Conservation (phyloP, 2,888 invertebrate species). For the Eupithecia insigniata region DNA sequence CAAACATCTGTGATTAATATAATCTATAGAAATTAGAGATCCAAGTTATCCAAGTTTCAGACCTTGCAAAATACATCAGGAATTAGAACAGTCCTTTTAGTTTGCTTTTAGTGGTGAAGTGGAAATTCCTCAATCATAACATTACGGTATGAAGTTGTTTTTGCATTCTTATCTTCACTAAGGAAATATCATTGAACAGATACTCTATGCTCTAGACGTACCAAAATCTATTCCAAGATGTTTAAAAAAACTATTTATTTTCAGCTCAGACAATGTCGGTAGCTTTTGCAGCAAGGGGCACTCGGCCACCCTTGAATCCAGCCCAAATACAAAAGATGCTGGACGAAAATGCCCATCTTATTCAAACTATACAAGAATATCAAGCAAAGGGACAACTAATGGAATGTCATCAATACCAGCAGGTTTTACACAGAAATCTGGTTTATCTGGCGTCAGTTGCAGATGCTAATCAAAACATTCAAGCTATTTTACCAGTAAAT, state of each 20-base stretch:
- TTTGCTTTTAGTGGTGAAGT: background rate
- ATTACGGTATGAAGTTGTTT: background rate
- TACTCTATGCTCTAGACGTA: background rate
- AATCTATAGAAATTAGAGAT: too few relatives aligned
- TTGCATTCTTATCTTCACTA: background rate
- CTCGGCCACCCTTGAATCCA: constrained; percentile 90
- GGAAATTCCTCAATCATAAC: background rate
- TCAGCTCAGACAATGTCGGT: constrained; percentile 84
- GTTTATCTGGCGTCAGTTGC: constrained; percentile 98
- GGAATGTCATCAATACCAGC: constrained; percentile 97
- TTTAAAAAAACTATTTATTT: background rate
- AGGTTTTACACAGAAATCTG: constrained; percentile 96
- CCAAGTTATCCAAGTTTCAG: background rate
- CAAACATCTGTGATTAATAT: too few relatives aligned
- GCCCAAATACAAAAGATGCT: constrained; percentile 97
- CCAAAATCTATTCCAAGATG: background rate
- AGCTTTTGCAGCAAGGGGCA: constrained; percentile 89
- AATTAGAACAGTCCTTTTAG: background rate
- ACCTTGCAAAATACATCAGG: background rate
- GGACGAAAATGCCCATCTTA: constrained; percentile 98
- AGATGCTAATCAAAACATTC: constrained; percentile 97
- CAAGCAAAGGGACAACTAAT: constrained; percentile 97
- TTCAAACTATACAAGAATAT: constrained; percentile 98
- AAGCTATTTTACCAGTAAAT: constrained; percentile 93
- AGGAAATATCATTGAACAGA: background rate